These are phyloP conservation scores for Cynopterus sphinx DNA, from an alignment of 2,797 vertebrate species.

Conservation along the genomic window DNA sequence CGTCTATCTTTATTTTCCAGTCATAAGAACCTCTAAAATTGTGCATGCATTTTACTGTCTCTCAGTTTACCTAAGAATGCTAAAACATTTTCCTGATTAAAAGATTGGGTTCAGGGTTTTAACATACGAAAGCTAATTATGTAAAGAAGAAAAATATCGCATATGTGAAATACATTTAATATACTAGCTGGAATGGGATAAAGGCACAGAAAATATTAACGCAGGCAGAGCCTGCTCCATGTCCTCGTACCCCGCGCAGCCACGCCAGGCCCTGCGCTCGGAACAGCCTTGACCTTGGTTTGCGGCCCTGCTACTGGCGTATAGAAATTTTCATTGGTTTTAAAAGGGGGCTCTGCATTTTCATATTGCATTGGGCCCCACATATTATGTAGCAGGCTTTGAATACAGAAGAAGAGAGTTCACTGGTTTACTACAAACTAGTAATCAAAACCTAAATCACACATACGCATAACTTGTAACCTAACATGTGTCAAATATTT, in stretches of 20 bases:
- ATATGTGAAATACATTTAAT: not conserved
- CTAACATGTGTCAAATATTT: not conserved
- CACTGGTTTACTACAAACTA: not conserved
- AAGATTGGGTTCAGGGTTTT: not conserved
- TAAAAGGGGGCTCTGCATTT: not conserved
- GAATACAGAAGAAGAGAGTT: not conserved
- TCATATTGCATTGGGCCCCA: not conserved
- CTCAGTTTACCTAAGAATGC: not conserved
- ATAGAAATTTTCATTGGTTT: not conserved
- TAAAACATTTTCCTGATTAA: not conserved
- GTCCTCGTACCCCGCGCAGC: accelerated
- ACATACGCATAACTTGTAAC: not conserved
- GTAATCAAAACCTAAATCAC: not conserved
- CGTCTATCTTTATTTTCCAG: not conserved
- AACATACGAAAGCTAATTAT: not conserved
- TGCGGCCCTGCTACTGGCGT: not conserved
- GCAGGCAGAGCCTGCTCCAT: not conserved
- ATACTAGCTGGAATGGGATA: not conserved
- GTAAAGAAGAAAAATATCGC: not conserved
- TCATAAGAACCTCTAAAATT: not conserved
- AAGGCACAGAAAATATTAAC: not conserved
- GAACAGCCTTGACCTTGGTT: accelerated
- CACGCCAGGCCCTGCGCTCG: not conserved
- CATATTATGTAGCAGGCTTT: not conserved
- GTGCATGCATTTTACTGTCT: not conserved